Evolutionary conservation across 2,797 vertebrate species (phyloP), one percentile per base, ranked within the genome.

Genomic region (Sphenodon punctatus): DNA sequence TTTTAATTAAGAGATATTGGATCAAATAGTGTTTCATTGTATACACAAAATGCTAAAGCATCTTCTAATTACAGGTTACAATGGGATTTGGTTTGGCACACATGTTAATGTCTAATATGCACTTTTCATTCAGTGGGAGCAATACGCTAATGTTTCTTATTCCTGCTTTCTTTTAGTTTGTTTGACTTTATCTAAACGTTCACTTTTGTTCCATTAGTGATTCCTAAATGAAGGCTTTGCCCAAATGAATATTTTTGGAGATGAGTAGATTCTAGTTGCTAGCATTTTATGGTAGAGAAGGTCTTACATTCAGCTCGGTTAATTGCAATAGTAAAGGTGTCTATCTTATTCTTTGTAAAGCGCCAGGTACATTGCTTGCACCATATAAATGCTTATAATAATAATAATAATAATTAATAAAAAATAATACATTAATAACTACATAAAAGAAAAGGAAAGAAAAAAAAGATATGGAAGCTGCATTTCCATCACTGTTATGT

Each of bases 1-100:
- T 92, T 92, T 91, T 90, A 88, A 89, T 93, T 91, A 91, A 85
- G 68, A 93, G 71, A 68, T 75, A 89, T 76, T 88, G 85, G 51
- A 84, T 75, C 83, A 87, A 81, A 88, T 53, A 88, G 22, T 39
- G 74, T 8, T 80, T 90, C 39, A 85, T n/a, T 89, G 89, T 88
- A 66, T 75, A 72, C 53, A 63, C 55, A 89, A 77, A 92, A 89
- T 69, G 75, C 75, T 49, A 71, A 82, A 66, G 55, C 39, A 30
- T 45, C 46, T 20, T 56, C n/a, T 80, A 91, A 91, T 90, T 39
- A 30, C 36, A 86, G 17, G 41, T 42, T 91, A 91, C 82, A 77
- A 4, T 81, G 17, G 56, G 34, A 89, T 86, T 90, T 68, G 58
- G 15, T 78, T 11, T 42, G 42, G 67, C 78, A 41, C 56, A 89